Evolutionary conservation across 2,113 vertebrate species (phyloP).

Genomic region (Xiphophorus couchianus): DNA sequence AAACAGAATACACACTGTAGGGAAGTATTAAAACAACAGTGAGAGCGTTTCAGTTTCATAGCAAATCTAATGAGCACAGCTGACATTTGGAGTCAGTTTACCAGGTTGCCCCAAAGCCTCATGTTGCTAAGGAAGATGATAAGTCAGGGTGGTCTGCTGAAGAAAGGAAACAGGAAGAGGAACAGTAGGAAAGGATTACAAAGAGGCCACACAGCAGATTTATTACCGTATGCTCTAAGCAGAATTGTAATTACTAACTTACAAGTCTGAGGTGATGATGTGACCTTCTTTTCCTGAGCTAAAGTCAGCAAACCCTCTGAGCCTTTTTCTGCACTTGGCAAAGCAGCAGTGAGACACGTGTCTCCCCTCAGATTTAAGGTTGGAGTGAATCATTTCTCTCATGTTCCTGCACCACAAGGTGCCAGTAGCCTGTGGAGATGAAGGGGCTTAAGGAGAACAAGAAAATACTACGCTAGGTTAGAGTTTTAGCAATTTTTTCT

Average conservation of each 20-base stretch:
- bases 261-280: constrained; percentile 54
- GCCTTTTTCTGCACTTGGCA: constrained; percentile 38
- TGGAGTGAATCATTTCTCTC: constrained; percentile 48
- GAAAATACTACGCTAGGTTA: constrained; percentile 17
- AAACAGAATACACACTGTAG: constrained; percentile 52
- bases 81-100: constrained; percentile 53
- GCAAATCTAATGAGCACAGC: constrained; percentile 59
- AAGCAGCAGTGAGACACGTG: constrained; percentile 48
- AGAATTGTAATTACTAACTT: constrained; percentile 53
- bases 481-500: constrained; percentile 35
- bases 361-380: constrained; percentile 51
- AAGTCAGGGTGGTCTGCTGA: constrained; percentile 39
- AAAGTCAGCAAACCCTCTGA: constrained; percentile 32
- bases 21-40: constrained; percentile 64
- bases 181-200: constrained; percentile 51
- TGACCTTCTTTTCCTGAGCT: constrained; percentile 48
- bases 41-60: constrained; percentile 53
- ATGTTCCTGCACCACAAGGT: constrained; percentile 80
- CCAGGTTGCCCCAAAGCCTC: constrained; percentile 41
- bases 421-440: constrained; percentile 59
- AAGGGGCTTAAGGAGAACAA: constrained; percentile 68
- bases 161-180: constrained; percentile 55
- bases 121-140: constrained; percentile 52
- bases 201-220: constrained; percentile 42
- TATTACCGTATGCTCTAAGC: constrained; percentile 33